A percentile compares a stretch with the other conserved stretches of the same genome.
phyloP scores from a whole-genome alignment of 2,797 vertebrate genomes.

The Enteromius argenteus region DNA sequence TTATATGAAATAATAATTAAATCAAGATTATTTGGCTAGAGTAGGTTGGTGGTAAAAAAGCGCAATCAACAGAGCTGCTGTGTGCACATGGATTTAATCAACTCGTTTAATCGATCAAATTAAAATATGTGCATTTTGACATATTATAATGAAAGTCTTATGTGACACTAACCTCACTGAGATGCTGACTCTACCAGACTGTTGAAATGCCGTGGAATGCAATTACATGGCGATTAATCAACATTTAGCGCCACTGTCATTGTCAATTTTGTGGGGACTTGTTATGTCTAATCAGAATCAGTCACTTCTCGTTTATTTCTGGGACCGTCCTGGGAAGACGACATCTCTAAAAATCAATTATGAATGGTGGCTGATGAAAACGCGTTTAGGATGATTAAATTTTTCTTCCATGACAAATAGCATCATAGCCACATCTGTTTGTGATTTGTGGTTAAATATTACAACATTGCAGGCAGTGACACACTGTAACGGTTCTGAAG shows the following conservation, averaged over 20 bases:
- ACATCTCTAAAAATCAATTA: conserved; percentile 37
- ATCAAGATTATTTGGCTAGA: conserved; percentile 6
- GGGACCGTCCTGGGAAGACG: neutral
- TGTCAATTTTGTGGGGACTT: conserved; percentile 46
- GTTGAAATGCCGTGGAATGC: conserved; percentile 39
- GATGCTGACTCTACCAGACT: conserved; percentile 29
- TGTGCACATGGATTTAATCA: conserved; percentile 54
- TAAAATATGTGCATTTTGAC: conserved; percentile 55
- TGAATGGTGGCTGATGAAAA: conserved; percentile 24
- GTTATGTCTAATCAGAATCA: conserved; percentile 44
- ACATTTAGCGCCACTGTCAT: conserved; percentile 51
- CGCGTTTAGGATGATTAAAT: neutral
- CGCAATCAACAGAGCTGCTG: conserved; percentile 29
- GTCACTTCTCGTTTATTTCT: conserved; percentile 40
- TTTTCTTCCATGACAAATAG: neutral
- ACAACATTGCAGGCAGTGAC: conserved; percentile 8
- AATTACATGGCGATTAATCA: conserved; percentile 47
- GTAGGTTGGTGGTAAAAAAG: neutral
- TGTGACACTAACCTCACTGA: conserved; percentile 58
- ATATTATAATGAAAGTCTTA: conserved; percentile 62
- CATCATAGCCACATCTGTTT: conserved; percentile 47
- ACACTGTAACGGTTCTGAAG: neutral
- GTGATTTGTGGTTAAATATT: conserved; percentile 34
- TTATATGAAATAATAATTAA: neutral
- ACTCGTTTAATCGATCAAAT: conserved; percentile 61